phyloP scores from a whole-genome alignment of 2,113 vertebrate species.

The Plectropomus leopardus region DNA sequence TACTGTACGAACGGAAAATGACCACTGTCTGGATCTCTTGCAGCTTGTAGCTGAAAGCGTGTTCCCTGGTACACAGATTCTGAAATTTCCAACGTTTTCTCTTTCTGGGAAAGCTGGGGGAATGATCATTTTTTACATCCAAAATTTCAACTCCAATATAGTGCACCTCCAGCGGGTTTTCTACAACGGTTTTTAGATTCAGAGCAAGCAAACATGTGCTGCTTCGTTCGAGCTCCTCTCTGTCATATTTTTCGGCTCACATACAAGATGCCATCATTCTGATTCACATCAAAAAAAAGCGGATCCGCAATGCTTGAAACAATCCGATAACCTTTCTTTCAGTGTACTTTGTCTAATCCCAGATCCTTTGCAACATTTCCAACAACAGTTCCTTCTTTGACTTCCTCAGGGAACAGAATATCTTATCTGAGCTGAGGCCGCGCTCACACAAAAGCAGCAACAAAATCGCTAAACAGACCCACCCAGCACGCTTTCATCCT shows the following conservation, averaged over 20 bases:
- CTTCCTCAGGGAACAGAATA: slow-evolving; percentile 80
- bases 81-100: slow-evolving; percentile 73
- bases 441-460: slow-evolving; percentile 51
- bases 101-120: slow-evolving; percentile 73
- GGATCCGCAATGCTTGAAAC: slow-evolving; percentile 54
- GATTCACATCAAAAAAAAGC: slow-evolving; percentile 77
- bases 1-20: slow-evolving; percentile 81
- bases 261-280: slow-evolving; percentile 78
- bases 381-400: slow-evolving; percentile 66
- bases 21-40: slow-evolving; percentile 83
- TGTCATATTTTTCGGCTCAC: slow-evolving; percentile 74
- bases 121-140: slow-evolving; percentile 89
- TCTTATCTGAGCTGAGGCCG: slow-evolving; percentile 71
- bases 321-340: slow-evolving; percentile 63
- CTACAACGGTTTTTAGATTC: slow-evolving; percentile 78
- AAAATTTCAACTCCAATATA: slow-evolving; percentile 86
- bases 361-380: slow-evolving; percentile 80
- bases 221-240: slow-evolving; percentile 71
- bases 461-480: slow-evolving; percentile 16
- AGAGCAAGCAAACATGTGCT: slow-evolving; percentile 77
- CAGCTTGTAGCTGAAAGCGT: slow-evolving; percentile 79
- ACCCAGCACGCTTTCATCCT: not conserved
- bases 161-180: slow-evolving; percentile 87
- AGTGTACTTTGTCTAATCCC: slow-evolving; percentile 73
- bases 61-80: slow-evolving; percentile 78